phyloP scores from a whole-genome alignment of 2,797 vertebrate species.

The Spinibarbus caldwelli region DNA sequence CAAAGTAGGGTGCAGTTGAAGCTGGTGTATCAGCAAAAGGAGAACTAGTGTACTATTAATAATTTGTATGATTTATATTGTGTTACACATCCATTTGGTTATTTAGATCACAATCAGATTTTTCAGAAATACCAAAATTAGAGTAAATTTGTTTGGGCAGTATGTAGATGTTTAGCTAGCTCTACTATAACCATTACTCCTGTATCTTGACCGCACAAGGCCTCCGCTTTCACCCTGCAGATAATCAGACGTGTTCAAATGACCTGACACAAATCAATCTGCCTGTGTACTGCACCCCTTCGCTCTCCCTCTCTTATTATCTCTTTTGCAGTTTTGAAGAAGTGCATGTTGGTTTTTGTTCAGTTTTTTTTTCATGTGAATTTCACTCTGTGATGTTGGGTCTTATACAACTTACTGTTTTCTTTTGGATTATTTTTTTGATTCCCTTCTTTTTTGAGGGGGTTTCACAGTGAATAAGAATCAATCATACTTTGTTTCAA shows the following conservation, averaged over 20 bases:
- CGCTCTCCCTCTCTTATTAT: neutral
- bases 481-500: neutral
- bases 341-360: conserved; percentile 4
- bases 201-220: conserved; percentile 21
- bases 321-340: conserved; percentile 2
- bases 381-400: neutral
- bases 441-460: neutral
- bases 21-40: no score
- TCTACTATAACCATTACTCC: neutral
- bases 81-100: neutral
- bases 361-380: neutral
- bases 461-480: neutral
- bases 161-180: conserved; percentile 24
- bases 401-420: neutral
- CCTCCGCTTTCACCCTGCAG: conserved; percentile 4
- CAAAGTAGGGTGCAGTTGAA: no score
- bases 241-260: conserved; percentile 13
- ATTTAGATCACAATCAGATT: neutral
- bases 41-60: neutral
- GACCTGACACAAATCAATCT: conserved; percentile 1
- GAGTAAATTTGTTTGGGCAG: neutral
- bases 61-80: neutral
- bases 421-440: neutral
- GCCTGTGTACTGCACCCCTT: conserved; percentile 11
- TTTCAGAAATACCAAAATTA: neutral